A percentile compares a stretch with the other conserved stretches of the same genome.
These are phyloP conservation scores for Miltochrista miniata DNA, from an alignment of 2,888 invertebrate genomes.

Conservation along the genomic window DNA sequence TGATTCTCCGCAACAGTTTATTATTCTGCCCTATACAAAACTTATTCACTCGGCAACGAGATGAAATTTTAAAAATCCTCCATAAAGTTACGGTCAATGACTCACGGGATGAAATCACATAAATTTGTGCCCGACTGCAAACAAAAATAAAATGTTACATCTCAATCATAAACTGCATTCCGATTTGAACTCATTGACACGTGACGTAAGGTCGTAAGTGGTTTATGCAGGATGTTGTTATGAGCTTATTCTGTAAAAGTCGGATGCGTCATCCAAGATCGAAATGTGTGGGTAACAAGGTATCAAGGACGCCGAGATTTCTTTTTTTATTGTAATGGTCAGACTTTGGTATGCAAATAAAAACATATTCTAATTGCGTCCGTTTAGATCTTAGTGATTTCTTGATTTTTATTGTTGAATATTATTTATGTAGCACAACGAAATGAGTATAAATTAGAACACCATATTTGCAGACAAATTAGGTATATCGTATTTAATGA, in stretches of 20 bases:
- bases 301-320: constrained; percentile 69
- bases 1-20: too few relatives aligned
- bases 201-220: constrained; percentile 30
- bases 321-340: constrained; percentile 53
- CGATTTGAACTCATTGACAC: constrained; percentile 26
- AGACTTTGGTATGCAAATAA: constrained; percentile 64
- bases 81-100: constrained; percentile 47
- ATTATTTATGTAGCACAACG: neutral
- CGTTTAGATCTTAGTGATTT: constrained; percentile 30
- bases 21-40: too few relatives aligned
- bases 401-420: constrained; percentile 14
- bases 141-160: constrained; percentile 45
- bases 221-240: constrained; percentile 15
- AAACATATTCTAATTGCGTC: constrained; percentile 44
- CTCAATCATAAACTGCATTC: constrained; percentile 45
- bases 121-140: constrained; percentile 51
- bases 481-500: too few relatives aligned
- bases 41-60: constrained; percentile 32
- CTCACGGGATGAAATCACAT: constrained; percentile 51
- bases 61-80: constrained; percentile 46
- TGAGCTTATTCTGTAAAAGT: constrained; percentile 33
- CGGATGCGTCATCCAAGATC: constrained; percentile 65
- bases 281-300: constrained; percentile 68
- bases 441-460: too few relatives aligned
- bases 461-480: too few relatives aligned